Conservation (phyloP, 2,797 vertebrate species). For the Gorsachius magnificus region DNA sequence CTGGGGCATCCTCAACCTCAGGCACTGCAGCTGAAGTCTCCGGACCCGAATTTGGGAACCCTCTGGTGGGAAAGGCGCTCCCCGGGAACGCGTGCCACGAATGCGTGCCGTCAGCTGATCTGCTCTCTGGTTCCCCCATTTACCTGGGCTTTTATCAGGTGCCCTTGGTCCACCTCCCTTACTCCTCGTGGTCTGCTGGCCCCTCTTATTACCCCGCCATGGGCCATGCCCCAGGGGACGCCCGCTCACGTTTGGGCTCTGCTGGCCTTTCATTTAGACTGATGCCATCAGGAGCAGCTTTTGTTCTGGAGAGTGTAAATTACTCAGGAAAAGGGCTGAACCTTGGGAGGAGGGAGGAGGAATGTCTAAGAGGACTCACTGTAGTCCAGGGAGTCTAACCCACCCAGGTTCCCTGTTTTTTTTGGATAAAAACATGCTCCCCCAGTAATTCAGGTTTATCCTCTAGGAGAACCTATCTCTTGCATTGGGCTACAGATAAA, state of each 20-base stretch:
- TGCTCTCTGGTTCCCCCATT: neutral
- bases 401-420: accelerated
- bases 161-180: neutral
- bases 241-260: neutral
- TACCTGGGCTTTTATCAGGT: neutral
- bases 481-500: neutral
- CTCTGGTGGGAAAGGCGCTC: neutral
- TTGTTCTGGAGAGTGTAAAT: neutral
- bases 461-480: neutral
- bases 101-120: accelerated
- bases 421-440: neutral
- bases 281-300: neutral
- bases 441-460: neutral
- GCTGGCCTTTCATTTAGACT: neutral
- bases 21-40: accelerated
- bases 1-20: neutral
- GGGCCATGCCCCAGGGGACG: neutral
- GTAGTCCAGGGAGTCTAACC: neutral
- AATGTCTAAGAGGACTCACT: neutral
- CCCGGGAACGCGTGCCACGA: accelerated
- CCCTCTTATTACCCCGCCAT: neutral
- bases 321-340: neutral
- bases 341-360: neutral
- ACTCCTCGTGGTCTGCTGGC: neutral
- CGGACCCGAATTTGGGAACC: neutral